A percentile compares a stretch with the other conserved stretches of the same genome.
Evolutionary conservation across 2,888 invertebrate species (phyloP).

Genomic region (Gymnosoma rotundatum): DNA sequence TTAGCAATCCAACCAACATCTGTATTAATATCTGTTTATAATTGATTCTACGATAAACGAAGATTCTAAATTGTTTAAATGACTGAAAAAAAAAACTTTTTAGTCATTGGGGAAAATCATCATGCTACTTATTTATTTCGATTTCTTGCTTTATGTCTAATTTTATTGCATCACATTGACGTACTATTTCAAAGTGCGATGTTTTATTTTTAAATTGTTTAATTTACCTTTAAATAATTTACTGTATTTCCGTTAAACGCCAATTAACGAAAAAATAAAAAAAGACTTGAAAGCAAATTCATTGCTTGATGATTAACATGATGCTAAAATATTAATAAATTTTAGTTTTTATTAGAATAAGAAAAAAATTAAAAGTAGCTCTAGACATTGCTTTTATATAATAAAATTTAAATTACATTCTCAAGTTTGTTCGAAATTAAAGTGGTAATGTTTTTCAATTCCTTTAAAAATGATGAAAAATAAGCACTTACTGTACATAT

Average conservation of each 20-base stretch:
- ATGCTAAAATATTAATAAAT: no score
- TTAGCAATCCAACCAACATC: constrained; percentile 19
- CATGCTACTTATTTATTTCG: constrained; percentile 18
- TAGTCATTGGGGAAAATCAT: constrained; percentile 49
- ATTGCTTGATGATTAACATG: no score
- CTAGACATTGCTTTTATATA: no score
- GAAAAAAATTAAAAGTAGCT: no score
- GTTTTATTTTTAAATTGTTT: constrained; percentile 23
- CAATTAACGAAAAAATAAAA: background rate
- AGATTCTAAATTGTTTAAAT: constrained; percentile 29
- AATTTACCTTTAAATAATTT: constrained; percentile 42
- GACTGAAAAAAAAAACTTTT: constrained; percentile 42
- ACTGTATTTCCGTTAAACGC: constrained; percentile 35
- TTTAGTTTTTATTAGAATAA: no score
- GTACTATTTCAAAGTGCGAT: constrained; percentile 43
- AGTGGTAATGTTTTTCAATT: no score
- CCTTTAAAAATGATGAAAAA: no score
- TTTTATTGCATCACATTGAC: constrained; percentile 45
- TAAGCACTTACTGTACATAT: no score
- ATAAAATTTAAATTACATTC: no score
- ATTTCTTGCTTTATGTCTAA: constrained; percentile 12
- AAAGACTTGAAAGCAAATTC: no score
- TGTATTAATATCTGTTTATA: constrained; percentile 31
- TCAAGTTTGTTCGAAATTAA: no score
- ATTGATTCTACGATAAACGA: background rate